phyloP scores from a whole-genome alignment of 1,140 invertebrate species.

The Campodea augens region DNA sequence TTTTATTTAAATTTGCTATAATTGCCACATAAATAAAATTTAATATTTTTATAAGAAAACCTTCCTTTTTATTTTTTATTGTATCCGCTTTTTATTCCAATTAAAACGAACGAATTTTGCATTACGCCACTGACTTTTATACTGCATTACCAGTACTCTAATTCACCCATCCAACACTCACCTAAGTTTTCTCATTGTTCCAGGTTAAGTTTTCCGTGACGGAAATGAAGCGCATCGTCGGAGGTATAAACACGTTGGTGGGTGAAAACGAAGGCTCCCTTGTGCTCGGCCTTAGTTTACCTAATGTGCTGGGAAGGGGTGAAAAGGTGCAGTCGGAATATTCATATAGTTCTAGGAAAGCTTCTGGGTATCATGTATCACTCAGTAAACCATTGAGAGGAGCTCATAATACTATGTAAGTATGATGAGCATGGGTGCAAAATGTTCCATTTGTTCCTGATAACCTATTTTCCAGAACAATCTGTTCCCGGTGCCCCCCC shows the following conservation, averaged over 20 bases:
- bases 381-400: constrained; percentile 53
- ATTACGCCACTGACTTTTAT: not conserved
- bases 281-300: constrained; percentile 42
- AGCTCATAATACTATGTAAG: constrained; percentile 33
- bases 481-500: too few species aligned
- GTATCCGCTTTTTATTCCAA: not conserved
- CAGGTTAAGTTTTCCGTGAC: constrained; percentile 63
- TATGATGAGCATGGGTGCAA: too few species aligned
- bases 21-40: not conserved
- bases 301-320: constrained; percentile 63
- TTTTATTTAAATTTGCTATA: not conserved
- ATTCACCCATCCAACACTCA: not conserved
- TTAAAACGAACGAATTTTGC: not conserved
- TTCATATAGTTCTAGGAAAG: constrained; percentile 46
- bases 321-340: constrained; percentile 59
- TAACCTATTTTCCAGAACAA: too few species aligned
- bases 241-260: constrained; percentile 59
- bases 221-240: constrained; percentile 49
- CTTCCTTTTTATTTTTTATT: not conserved
- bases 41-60: not conserved
- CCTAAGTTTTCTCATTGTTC: constrained; percentile 11
- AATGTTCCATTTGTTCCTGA: too few species aligned
- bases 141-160: not conserved
- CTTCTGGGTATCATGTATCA: constrained; percentile 46
- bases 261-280: constrained; percentile 72